Percentiles rank a stretch among this genome's conserved stretches.
Conservation (phyloP, 2,888 invertebrate genomes). For the Lutraria lutraria region DNA sequence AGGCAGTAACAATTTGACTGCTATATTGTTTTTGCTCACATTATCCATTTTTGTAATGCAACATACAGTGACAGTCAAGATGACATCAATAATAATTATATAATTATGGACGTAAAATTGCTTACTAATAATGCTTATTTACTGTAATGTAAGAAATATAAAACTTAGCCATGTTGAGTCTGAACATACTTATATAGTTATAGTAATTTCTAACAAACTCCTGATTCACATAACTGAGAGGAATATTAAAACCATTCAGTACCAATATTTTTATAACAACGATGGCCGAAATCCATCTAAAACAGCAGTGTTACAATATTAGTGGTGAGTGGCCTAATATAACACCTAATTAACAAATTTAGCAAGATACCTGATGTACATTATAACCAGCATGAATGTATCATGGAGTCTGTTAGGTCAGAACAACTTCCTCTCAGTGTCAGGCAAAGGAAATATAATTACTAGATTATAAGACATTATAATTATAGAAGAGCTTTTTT, state of each 20-base stretch:
- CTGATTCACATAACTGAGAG: background rate
- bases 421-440: slow-evolving; percentile 12
- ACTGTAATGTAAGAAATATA: too few relatives aligned
- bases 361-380: slow-evolving; percentile 2
- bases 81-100: too few relatives aligned
- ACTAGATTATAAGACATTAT: background rate
- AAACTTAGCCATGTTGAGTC: too few relatives aligned
- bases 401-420: slow-evolving; percentile 21
- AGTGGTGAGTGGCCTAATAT: background rate
- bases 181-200: too few relatives aligned
- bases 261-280: background rate
- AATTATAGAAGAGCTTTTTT: too few relatives aligned
- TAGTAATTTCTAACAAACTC: background rate
- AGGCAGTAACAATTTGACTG: too few relatives aligned
- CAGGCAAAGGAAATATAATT: background rate
- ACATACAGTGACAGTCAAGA: too few relatives aligned
- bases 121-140: too few relatives aligned
- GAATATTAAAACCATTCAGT: background rate
- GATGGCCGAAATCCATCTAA: background rate
- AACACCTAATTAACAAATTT: slow-evolving; percentile 12
- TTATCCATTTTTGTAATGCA: too few relatives aligned
- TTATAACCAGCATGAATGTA: slow-evolving; percentile 15
- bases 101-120: too few relatives aligned
- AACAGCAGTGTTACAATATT: slow-evolving; percentile 5
- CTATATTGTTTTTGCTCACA: too few relatives aligned